phyloP scores from a whole-genome alignment of 1,140 invertebrate species.

The Grapholita molesta region DNA sequence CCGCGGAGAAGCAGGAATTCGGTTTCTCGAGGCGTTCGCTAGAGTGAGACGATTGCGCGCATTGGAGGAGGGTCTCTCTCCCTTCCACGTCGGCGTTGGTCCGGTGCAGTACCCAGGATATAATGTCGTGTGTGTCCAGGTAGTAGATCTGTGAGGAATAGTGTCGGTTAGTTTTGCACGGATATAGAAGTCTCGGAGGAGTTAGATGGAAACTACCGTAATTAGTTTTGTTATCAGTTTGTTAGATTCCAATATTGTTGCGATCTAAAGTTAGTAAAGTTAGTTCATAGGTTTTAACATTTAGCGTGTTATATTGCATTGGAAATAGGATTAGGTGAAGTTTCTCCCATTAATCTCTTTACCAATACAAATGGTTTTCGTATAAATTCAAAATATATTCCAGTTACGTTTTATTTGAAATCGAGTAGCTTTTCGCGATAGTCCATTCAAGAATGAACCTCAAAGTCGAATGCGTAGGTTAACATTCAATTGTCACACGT shows the following conservation, averaged over 20 bases:
- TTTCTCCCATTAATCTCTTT: no score
- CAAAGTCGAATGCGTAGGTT: no score
- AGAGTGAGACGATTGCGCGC: conserved; percentile 60
- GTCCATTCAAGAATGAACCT: no score
- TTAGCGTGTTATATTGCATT: no score
- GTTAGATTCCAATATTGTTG: background rate
- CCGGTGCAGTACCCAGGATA: conserved; percentile 66
- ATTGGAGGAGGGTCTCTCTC: conserved; percentile 60
- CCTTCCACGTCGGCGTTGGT: conserved; percentile 51
- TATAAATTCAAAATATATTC: no score
- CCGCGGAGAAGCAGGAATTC: conserved; percentile 86
- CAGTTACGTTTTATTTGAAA: no score
- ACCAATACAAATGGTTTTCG: no score
- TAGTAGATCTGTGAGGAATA: conserved; percentile 57
- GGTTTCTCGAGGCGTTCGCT: conserved; percentile 66
- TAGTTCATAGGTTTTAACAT: no score
- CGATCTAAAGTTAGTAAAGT: background rate
- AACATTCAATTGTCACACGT: no score
- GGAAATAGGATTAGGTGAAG: no score
- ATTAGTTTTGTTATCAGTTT: background rate
- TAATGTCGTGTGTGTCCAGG: conserved; percentile 63
- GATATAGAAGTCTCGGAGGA: no score
- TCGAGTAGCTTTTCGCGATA: no score
- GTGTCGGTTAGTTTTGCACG: background rate
- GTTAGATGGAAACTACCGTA: background rate